Conservation (phyloP, 35 echinoderm and acorn worm genomes). For the Acanthaster planci region DNA sequence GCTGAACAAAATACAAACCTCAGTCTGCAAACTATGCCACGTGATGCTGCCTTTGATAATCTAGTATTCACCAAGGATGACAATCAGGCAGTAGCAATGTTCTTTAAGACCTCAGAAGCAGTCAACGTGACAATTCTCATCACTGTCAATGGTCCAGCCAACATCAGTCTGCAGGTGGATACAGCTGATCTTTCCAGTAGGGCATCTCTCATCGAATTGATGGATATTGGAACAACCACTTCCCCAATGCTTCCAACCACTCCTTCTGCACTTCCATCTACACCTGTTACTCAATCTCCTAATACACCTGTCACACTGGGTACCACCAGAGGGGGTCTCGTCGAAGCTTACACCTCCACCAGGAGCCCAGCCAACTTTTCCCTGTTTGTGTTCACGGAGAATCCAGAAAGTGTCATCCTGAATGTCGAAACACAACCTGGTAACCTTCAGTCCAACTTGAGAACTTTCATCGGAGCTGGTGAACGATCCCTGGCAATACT, state of each 20-base stretch:
- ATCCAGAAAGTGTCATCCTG: not conserved
- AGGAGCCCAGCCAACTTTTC: not conserved
- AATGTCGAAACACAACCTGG: not conserved
- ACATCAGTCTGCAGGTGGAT: not conserved
- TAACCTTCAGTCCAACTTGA: not conserved
- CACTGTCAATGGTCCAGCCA: not conserved
- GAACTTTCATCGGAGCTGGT: not conserved
- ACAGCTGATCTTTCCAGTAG: not conserved
- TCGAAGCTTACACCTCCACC: not conserved
- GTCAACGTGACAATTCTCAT: not conserved
- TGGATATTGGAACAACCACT: not conserved
- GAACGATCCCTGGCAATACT: not conserved
- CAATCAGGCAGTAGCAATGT: not conserved
- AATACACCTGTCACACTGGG: not conserved
- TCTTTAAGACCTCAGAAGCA: not conserved
- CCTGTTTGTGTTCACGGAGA: constrained; percentile 5
- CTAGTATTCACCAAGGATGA: not conserved
- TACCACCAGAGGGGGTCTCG: not conserved
- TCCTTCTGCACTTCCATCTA: too few relatives aligned
- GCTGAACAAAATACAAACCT: not conserved
- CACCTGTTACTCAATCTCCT: not conserved
- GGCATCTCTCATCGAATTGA: not conserved
- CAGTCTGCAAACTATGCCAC: not conserved
- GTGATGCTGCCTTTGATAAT: not conserved
- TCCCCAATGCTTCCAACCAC: not conserved